Base-by-base conservation (phyloP, 2,797 vertebrate genomes). In the Kryptolebias ocellatus region DNA sequence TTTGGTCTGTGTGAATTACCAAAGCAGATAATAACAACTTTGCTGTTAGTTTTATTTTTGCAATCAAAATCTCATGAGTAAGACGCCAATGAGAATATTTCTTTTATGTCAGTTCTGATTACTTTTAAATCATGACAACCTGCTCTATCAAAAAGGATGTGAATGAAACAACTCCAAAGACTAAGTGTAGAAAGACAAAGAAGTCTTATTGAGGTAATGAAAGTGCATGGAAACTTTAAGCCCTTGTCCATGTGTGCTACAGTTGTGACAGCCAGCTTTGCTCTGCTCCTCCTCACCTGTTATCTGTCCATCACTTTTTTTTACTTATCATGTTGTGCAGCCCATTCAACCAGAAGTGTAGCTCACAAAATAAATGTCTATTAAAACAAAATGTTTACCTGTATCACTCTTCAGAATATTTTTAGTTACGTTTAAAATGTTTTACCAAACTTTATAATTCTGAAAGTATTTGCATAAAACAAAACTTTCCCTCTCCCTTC, bases 231-330 rank as follows among this genome's bases (percentile, higher is more conserved):
- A 90, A 90, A 83, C 80, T 67, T 64, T 89, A 90, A 92, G 80
- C 88, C 75, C 69, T 67, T 31, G 85, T 89, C 85, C 82, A 72
- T 72, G 64, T 2, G 53, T 76, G 76, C 66, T 76, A 62, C n/a
- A 76, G 60, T 76, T 77, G 67, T 63, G 64, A 75, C 78, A 78
- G 79, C 66, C 80, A 88, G 85, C 80, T 83, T 71, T 75, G 74
- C 65, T 73, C 37, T 64, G 72, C 70, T 63, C 70, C n/a, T 8
- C 74, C 58, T 87, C 90, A 92, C 87, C 90, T 92, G 90, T 76
- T 87, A 57, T 85, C 82, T 81, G 84, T 92, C 90, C 76, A 76
- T 92, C 88, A 91, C 51, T 64, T 76, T n/a, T 80, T 79, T 85
- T 74, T 80, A 74, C 76, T 65, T 44, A 44, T 56, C 28, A 46